Conservation (phyloP, 2,113 vertebrate genomes). For the Brachypodius melanocephalos region DNA sequence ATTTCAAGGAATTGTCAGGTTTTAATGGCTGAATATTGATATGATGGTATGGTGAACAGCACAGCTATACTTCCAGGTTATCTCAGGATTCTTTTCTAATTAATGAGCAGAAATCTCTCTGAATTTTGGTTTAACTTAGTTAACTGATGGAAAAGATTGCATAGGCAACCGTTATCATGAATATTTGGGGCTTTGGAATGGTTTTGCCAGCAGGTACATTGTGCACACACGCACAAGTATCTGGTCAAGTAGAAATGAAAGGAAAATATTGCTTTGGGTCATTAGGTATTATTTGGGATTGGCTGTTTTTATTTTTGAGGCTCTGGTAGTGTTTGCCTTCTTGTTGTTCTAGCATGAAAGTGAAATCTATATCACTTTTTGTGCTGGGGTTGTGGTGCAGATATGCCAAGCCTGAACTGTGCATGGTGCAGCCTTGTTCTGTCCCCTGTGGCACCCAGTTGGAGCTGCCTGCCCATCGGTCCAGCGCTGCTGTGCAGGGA, state of each 20-base stretch:
- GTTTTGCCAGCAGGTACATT: background rate
- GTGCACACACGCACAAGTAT: fast-evolving
- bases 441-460: background rate
- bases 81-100: background rate
- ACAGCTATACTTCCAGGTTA: background rate
- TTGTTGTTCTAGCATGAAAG: background rate
- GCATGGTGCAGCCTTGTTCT: background rate
- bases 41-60: background rate
- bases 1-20: background rate
- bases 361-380: background rate
- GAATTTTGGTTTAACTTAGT: background rate
- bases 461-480: fast-evolving
- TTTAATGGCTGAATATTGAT: background rate
- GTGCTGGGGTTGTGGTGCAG: background rate
- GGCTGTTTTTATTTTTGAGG: background rate
- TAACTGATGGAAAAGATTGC: background rate
- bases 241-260: background rate
- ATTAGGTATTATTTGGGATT: background rate
- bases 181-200: background rate
- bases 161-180: background rate
- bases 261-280: background rate
- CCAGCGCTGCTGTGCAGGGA: background rate
- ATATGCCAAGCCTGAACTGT: fast-evolving
- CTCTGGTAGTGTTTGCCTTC: fast-evolving
- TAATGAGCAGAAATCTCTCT: background rate